A percentile compares a stretch with the other conserved stretches of the same genome.
phyloP scores from a whole-genome alignment of 2,797 vertebrate genomes.

The Sparus aurata region DNA sequence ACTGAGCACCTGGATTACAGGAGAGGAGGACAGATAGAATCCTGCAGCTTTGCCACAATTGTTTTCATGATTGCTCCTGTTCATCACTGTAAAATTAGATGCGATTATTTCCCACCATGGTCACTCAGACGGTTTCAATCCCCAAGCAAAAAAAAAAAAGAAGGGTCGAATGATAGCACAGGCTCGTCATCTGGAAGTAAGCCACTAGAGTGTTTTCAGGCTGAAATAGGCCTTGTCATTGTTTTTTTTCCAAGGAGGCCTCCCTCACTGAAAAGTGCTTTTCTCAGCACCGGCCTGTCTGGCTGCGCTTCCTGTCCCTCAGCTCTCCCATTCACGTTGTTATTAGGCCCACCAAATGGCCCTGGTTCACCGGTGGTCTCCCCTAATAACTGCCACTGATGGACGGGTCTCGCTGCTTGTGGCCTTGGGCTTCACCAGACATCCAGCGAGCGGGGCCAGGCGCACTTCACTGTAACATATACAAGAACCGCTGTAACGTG shows the following conservation, averaged over 20 bases:
- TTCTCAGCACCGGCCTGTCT: slow-evolving; percentile 92
- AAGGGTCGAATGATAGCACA: slow-evolving; percentile 36
- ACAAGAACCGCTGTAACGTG: slow-evolving; percentile 76
- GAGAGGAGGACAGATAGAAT: slow-evolving; percentile 44
- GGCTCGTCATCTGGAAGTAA: slow-evolving; percentile 76
- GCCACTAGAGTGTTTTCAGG: slow-evolving; percentile 78
- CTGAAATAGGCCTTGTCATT: slow-evolving; percentile 86
- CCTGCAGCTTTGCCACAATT: slow-evolving; percentile 8
- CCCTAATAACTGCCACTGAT: slow-evolving; percentile 87
- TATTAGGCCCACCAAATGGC: slow-evolving; percentile 90
- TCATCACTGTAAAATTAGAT: slow-evolving; percentile 27
- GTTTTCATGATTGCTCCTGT: slow-evolving; percentile 46
- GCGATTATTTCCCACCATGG: slow-evolving; percentile 17
- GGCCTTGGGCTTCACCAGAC: slow-evolving; percentile 89
- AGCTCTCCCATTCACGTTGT: slow-evolving; percentile 85
- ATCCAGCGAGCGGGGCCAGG: slow-evolving; percentile 55
- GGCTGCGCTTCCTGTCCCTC: slow-evolving; percentile 92
- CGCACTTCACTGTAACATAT: slow-evolving; percentile 72
- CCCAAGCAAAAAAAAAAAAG: slow-evolving; percentile 26
- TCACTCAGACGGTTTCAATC: slow-evolving; percentile 7
- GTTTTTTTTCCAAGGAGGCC: slow-evolving; percentile 79
- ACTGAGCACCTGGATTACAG: slow-evolving; percentile 54
- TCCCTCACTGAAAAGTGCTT: slow-evolving; percentile 85
- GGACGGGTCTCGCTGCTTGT: slow-evolving; percentile 86
- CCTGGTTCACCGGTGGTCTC: slow-evolving; percentile 91